A percentile compares a stretch with the other conserved stretches of the same genome.
Conservation (phyloP, 1,140 invertebrate species). For the Oreohelix idahoensis region DNA sequence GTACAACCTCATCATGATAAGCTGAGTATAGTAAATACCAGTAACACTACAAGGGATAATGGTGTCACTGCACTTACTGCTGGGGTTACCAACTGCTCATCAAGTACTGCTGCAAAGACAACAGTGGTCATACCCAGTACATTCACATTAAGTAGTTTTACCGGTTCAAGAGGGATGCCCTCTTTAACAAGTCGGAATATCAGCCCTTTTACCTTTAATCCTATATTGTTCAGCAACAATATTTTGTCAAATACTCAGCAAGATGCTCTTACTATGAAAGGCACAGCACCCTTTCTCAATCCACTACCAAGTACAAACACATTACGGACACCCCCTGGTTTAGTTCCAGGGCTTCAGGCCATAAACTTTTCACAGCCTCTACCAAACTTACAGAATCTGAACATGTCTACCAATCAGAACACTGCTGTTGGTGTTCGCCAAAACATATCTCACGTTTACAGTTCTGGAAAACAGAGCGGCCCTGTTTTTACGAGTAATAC, state of each 20-base stretch:
- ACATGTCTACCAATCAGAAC: background rate
- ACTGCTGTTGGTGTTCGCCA: background rate
- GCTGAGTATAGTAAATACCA: background rate
- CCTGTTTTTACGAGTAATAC: no score
- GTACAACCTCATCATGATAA: background rate
- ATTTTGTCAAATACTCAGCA: background rate
- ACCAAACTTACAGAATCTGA: background rate
- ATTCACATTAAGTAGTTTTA: background rate
- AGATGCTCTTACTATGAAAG: background rate
- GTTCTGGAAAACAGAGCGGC: background rate
- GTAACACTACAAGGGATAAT: background rate
- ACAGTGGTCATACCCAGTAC: background rate
- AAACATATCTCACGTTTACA: background rate
- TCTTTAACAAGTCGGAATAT: background rate
- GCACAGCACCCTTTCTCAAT: background rate
- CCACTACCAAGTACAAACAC: background rate
- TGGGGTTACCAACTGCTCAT: no score
- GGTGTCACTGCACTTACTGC: background rate
- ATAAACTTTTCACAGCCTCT: background rate
- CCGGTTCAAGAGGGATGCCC: background rate
- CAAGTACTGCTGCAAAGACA: background rate
- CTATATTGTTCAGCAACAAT: background rate
- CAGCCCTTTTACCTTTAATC: background rate
- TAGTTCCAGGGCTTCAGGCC: background rate
- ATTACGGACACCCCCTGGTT: background rate